phyloP scores from a whole-genome alignment of 2,113 vertebrate genomes.

The Callipepla californica region DNA sequence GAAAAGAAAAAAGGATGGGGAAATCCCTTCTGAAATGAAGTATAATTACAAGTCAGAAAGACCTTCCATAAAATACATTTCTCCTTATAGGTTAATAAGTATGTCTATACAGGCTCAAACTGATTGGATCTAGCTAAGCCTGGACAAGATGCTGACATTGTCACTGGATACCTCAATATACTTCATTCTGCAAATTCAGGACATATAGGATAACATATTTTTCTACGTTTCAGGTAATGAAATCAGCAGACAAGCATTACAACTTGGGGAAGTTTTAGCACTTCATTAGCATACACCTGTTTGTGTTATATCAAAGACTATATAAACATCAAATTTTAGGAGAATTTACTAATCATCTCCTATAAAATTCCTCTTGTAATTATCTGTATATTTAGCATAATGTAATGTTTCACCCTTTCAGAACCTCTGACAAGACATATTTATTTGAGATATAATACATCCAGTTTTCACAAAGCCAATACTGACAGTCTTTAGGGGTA shows the following conservation, averaged over 20 bases:
- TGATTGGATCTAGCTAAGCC: not conserved
- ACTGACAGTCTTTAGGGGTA: not conserved
- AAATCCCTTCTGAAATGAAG: not conserved
- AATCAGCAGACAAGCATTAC: not conserved
- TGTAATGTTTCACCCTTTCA: not conserved
- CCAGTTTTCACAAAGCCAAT: not conserved
- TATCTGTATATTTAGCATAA: not conserved
- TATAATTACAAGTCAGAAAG: not conserved
- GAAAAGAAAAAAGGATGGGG: not conserved
- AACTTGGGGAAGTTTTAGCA: not conserved
- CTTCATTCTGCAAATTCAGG: not conserved
- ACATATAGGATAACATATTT: not conserved
- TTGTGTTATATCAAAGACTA: not conserved
- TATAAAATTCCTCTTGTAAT: not conserved
- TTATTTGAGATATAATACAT: not conserved
- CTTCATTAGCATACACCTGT: fast-evolving
- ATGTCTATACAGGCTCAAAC: not conserved
- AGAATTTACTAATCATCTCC: not conserved
- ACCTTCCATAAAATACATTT: not conserved
- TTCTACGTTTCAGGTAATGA: not conserved
- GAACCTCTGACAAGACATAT: not conserved
- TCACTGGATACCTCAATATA: fast-evolving
- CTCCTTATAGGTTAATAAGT: not conserved
- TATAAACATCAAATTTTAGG: not conserved
- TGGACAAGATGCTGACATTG: not conserved